phyloP scores from a whole-genome alignment of 2,113 vertebrate species.

The Chaetodon trifascialis region DNA sequence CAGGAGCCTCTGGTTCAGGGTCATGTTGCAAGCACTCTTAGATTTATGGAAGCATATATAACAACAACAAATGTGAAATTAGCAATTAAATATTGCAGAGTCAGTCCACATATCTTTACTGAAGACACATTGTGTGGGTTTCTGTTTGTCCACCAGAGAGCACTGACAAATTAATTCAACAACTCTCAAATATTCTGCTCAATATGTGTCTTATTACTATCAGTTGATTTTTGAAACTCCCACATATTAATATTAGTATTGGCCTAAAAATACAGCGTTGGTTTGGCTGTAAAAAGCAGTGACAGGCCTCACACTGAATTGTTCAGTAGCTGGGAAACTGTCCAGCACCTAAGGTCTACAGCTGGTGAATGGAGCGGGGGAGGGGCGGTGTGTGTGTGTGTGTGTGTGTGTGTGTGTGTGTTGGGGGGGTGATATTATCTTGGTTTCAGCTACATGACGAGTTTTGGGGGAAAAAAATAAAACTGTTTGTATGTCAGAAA shows the following conservation, averaged over 20 bases:
- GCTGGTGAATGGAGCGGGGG: not conserved
- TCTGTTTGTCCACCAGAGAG: too few relatives aligned
- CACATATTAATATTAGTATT: not conserved
- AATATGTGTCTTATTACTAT: too few relatives aligned
- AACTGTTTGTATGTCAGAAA: not conserved
- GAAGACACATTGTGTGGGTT: too few relatives aligned
- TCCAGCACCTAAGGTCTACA: not conserved
- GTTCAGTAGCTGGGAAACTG: constrained; percentile 3
- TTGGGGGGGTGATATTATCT: not conserved
- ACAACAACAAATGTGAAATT: too few relatives aligned
- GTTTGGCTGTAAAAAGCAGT: not conserved
- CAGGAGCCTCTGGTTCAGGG: constrained; percentile 6
- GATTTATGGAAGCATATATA: not conserved
- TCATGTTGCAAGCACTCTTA: not conserved
- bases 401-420: not conserved
- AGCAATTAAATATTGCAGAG: too few relatives aligned
- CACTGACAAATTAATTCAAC: too few relatives aligned
- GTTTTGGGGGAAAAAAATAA: not conserved
- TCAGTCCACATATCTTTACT: too few relatives aligned
- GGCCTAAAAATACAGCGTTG: not conserved
- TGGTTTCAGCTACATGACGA: not conserved
- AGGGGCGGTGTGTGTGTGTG: not conserved
- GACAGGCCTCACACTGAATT: not conserved
- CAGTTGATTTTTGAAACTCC: not conserved
- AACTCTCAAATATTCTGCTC: too few relatives aligned